A percentile compares a stretch with the other conserved stretches of the same genome.
phyloP scores from a whole-genome alignment of 2,888 invertebrate genomes.

The Hydroisotoma schaefferi region DNA sequence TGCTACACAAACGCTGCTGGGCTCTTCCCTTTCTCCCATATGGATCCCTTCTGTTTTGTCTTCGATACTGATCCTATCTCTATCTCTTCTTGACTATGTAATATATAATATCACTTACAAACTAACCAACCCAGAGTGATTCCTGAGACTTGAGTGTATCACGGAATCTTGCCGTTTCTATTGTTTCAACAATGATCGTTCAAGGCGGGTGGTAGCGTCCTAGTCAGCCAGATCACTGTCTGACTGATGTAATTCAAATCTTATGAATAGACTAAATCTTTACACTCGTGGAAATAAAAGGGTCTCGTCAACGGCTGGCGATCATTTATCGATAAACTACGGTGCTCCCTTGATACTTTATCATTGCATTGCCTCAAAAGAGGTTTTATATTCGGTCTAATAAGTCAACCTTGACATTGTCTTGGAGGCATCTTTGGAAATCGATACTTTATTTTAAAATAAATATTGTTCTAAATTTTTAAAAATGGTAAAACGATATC shows the following conservation, averaged over 20 bases:
- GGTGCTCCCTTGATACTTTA: slow-evolving; percentile 22
- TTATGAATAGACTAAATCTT: slow-evolving; percentile 36
- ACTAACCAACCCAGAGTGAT: slow-evolving; percentile 17
- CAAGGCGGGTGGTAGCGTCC: slow-evolving; percentile 19
- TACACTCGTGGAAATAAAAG: neutral
- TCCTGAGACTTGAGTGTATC: slow-evolving; percentile 11
- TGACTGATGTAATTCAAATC: slow-evolving; percentile 16
- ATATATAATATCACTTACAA: slow-evolving; percentile 12
- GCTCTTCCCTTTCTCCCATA: slow-evolving; percentile 12
- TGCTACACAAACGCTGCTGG: slow-evolving; percentile 36
- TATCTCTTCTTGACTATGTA: slow-evolving; percentile 1
- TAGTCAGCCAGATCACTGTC: slow-evolving; percentile 1
- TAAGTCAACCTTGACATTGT: slow-evolving; percentile 24
- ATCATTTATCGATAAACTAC: slow-evolving; percentile 1
- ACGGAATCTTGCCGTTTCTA: slow-evolving; percentile 21
- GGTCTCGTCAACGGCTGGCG: too few species aligned
- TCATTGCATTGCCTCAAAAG: slow-evolving; percentile 21
- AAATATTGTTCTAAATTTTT: neutral
- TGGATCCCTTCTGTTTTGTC: slow-evolving; percentile 7
- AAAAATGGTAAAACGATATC: neutral
- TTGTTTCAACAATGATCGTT: slow-evolving; percentile 28
- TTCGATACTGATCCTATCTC: slow-evolving; percentile 38
- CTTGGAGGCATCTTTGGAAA: too few species aligned
- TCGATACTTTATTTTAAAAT: too few species aligned
- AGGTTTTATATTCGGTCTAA: slow-evolving; percentile 9